Conservation (phyloP, 2,113 vertebrate species). For the Chlorodrepanis virens region DNA sequence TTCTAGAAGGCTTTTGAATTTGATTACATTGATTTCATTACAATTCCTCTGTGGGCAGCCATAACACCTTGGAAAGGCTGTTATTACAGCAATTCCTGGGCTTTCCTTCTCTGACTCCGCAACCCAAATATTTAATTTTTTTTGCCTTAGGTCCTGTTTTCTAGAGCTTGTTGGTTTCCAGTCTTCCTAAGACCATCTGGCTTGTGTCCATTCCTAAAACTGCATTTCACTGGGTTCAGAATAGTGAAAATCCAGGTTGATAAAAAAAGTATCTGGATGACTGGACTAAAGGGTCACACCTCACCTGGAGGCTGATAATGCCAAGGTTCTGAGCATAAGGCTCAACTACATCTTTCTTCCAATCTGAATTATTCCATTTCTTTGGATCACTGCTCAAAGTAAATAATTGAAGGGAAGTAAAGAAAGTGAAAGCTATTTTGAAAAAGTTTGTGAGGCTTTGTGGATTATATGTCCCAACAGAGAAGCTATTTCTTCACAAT, state of each 20-base stretch:
- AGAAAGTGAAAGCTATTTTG: background rate
- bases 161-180: background rate
- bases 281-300: background rate
- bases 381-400: background rate
- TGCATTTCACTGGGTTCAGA: fast-evolving
- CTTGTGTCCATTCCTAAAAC: background rate
- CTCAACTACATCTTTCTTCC: background rate
- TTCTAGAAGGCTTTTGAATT: background rate
- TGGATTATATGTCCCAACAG: background rate
- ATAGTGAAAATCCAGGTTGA: background rate
- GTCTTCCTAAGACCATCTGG: fast-evolving
- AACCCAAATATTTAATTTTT: background rate
- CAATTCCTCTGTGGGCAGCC: background rate
- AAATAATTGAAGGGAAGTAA: background rate
- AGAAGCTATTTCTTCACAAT: background rate
- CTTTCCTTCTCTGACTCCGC: background rate
- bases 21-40: background rate
- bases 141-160: background rate
- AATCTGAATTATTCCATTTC: background rate
- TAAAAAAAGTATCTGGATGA: background rate
- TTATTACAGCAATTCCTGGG: background rate
- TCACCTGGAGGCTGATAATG: background rate
- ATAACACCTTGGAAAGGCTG: background rate
- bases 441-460: background rate
- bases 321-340: background rate